phyloP scores from a whole-genome alignment of 1,140 invertebrate species.

The Drosophila navojoa region DNA sequence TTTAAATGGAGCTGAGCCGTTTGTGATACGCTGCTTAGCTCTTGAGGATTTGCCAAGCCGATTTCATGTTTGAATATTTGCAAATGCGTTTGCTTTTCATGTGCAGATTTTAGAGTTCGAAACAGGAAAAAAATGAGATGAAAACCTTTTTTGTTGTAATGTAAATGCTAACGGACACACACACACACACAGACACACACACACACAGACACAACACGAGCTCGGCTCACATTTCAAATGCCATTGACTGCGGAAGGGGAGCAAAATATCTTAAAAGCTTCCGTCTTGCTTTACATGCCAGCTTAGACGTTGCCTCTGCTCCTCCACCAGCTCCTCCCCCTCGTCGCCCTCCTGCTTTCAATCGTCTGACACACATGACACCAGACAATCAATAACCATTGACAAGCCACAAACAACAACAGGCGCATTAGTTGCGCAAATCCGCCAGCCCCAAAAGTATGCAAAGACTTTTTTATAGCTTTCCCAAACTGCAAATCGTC shows the following conservation, averaged over 20 bases:
- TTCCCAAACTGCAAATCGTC: slow-evolving; percentile 63
- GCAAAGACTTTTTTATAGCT: slow-evolving; percentile 51
- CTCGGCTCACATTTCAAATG: slow-evolving; percentile 60
- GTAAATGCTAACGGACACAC: slow-evolving; percentile 16
- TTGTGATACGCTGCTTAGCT: slow-evolving; percentile 74
- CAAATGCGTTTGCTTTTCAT: slow-evolving; percentile 64
- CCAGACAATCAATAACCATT: slow-evolving; percentile 79
- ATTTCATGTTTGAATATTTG: slow-evolving; percentile 73
- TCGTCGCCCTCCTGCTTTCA: too few relatives aligned
- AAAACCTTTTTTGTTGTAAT: slow-evolving; percentile 60
- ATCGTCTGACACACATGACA: slow-evolving; percentile 68
- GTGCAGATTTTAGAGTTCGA: slow-evolving; percentile 49
- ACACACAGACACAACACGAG: slow-evolving; percentile 8
- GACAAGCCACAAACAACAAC: slow-evolving; percentile 69
- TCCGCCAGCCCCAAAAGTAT: slow-evolving; percentile 60
- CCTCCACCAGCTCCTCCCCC: not conserved
- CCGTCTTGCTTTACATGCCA: slow-evolving; percentile 53
- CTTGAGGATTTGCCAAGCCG: slow-evolving; percentile 72
- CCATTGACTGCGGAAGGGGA: not conserved
- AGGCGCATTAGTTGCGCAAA: slow-evolving; percentile 67
- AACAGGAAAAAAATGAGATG: not conserved
- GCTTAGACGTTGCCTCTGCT: slow-evolving; percentile 24
- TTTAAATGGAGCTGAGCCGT: slow-evolving; percentile 50
- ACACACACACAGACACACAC: slow-evolving; percentile 10
- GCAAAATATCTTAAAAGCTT: slow-evolving; percentile 71